Percentiles rank a stretch among this genome's conserved stretches.
phyloP scores from a whole-genome alignment of 1,140 invertebrate genomes.

The Phymastichus coffea region DNA sequence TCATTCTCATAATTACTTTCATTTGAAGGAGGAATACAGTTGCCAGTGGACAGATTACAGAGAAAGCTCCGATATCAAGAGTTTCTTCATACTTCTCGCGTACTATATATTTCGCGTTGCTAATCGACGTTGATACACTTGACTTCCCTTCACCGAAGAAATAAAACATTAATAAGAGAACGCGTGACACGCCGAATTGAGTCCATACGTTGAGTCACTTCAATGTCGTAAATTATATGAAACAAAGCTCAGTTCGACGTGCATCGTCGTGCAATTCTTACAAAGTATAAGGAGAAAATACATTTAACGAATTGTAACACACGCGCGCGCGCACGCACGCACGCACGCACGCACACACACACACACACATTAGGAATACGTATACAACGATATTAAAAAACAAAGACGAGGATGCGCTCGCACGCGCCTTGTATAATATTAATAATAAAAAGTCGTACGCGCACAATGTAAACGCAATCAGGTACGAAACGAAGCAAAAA shows the following conservation, averaged over 20 bases:
- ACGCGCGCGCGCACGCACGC: too few relatives aligned
- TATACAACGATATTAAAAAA: not conserved
- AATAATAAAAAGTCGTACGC: constrained; percentile 1
- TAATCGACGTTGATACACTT: too few relatives aligned
- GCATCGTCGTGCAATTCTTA: not conserved
- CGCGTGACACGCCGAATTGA: constrained; percentile 7
- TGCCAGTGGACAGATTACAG: not conserved
- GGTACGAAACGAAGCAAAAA: constrained; percentile 28
- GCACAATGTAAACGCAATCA: constrained; percentile 30
- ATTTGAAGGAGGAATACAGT: constrained; percentile 16
- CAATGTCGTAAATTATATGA: too few relatives aligned
- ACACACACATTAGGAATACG: not conserved
- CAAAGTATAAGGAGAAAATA: constrained; percentile 6
- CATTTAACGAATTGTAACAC: not conserved
- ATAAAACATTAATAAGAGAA: too few relatives aligned
- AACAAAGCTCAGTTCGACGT: not conserved
- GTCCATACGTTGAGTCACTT: too few relatives aligned
- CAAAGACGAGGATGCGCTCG: constrained; percentile 8
- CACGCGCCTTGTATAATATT: too few relatives aligned
- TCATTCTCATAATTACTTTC: too few relatives aligned
- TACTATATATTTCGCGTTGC: too few relatives aligned
- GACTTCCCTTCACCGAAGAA: too few relatives aligned
- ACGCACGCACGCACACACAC: too few relatives aligned
- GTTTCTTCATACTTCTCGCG: not conserved
- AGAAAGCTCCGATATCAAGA: not conserved